These are phyloP conservation scores for Neostethus bicornis DNA, from an alignment of 2,797 vertebrate species.

Conservation along the genomic window DNA sequence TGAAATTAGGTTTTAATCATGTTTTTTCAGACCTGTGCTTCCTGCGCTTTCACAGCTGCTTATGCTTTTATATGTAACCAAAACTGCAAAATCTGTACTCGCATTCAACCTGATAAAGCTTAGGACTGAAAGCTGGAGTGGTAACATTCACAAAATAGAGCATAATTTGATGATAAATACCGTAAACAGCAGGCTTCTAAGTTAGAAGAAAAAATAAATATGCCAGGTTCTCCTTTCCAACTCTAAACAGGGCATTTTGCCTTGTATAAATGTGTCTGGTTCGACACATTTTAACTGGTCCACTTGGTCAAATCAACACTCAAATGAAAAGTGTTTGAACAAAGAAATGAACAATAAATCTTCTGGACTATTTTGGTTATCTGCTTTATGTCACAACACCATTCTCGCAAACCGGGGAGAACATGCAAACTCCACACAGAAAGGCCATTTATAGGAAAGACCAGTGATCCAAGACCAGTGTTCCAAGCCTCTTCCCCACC, in stretches of 20 bases:
- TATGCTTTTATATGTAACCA: constrained; percentile 2
- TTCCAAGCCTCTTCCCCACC: too few relatives aligned
- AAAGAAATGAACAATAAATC: too few relatives aligned
- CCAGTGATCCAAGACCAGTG: too few relatives aligned
- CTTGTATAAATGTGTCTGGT: constrained; percentile 12
- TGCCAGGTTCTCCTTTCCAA: constrained; percentile 7
- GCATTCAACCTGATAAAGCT: background rate
- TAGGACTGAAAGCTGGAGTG: constrained; percentile 8
- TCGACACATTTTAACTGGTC: constrained; percentile 10
- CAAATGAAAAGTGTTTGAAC: too few relatives aligned
- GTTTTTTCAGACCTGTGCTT: constrained; percentile 7
- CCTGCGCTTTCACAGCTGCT: constrained; percentile 9
- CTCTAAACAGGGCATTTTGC: constrained; percentile 27
- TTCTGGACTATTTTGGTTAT: too few relatives aligned
- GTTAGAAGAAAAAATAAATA: constrained; percentile 46
- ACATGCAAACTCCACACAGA: too few relatives aligned
- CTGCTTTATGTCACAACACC: too few relatives aligned
- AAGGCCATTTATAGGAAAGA: too few relatives aligned
- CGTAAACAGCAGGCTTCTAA: constrained; percentile 22
- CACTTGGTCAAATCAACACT: constrained; percentile 11
- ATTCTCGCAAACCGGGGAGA: too few relatives aligned
- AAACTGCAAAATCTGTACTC: constrained; percentile 8
- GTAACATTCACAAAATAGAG: constrained; percentile 14
- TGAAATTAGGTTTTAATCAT: constrained; percentile 30
- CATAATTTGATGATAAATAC: constrained; percentile 24